A percentile compares a stretch with the other conserved stretches of the same genome.
phyloP scores from a whole-genome alignment of 2,797 vertebrate genomes.

The Gobio occitaniae region DNA sequence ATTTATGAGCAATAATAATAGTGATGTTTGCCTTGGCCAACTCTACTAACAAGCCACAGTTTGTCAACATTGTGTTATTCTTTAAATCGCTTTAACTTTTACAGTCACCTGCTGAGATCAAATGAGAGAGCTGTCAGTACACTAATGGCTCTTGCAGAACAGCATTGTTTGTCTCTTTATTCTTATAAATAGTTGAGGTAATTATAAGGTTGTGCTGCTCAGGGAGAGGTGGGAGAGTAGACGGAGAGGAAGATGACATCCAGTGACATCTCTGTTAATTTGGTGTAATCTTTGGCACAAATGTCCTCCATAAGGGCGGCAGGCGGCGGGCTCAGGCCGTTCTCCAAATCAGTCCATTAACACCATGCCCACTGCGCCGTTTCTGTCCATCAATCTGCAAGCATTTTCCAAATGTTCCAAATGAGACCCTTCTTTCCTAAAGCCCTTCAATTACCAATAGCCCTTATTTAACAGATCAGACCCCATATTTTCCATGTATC shows the following conservation, averaged over 20 bases:
- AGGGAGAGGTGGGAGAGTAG: not conserved
- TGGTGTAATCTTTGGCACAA: constrained; percentile 41
- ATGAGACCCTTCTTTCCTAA: constrained; percentile 35
- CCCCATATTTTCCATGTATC: constrained; percentile 6
- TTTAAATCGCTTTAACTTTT: not conserved
- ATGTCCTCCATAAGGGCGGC: constrained; percentile 43
- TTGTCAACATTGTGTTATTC: not conserved
- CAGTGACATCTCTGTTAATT: constrained; percentile 39
- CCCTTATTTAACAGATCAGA: constrained; percentile 17
- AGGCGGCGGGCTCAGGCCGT: constrained; percentile 14
- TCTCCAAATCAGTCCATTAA: constrained; percentile 42
- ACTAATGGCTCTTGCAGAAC: constrained; percentile 1
- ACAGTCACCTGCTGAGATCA: not conserved
- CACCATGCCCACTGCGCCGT: constrained; percentile 30
- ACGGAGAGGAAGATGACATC: not conserved
- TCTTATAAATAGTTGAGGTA: constrained; percentile 10
- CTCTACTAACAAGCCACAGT: not conserved
- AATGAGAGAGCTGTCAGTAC: not conserved
- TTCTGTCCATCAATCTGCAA: constrained; percentile 32
- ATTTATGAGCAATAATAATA: not conserved
- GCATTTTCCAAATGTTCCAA: constrained; percentile 34
- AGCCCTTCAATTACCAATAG: constrained; percentile 34
- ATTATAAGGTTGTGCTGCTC: not conserved
- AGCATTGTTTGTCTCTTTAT: not conserved
- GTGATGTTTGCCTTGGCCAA: not conserved